A percentile compares a stretch with the other conserved stretches of the same genome.
These are phyloP conservation scores for Stegastes partitus DNA, from an alignment of 2,113 vertebrate species.

Conservation along the genomic window DNA sequence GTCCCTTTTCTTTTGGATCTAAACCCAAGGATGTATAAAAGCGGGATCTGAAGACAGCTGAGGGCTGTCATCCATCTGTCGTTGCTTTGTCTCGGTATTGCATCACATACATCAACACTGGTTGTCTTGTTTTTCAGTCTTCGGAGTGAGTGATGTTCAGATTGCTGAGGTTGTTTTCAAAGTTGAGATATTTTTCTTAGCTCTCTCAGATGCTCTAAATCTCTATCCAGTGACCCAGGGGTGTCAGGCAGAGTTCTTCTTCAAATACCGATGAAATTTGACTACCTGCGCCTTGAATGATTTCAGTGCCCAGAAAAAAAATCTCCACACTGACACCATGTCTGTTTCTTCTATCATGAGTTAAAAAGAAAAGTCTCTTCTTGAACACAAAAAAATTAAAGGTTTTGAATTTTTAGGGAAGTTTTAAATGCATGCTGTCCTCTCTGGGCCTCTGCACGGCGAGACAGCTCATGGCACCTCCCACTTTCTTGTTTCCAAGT, in stretches of 20 bases:
- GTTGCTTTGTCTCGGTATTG: slow-evolving; percentile 33
- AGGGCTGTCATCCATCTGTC: slow-evolving; percentile 56
- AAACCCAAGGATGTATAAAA: slow-evolving; percentile 42
- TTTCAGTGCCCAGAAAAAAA: too few relatives aligned
- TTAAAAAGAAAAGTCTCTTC: too few relatives aligned
- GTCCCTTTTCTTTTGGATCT: slow-evolving; percentile 32
- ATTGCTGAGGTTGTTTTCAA: slow-evolving; percentile 17
- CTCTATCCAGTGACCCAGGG: not conserved
- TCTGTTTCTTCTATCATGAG: too few relatives aligned
- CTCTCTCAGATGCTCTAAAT: slow-evolving; percentile 18
- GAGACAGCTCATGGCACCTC: too few relatives aligned
- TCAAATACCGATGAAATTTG: not conserved
- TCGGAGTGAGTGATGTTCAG: slow-evolving; percentile 37
- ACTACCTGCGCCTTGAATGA: too few relatives aligned
- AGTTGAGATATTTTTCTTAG: slow-evolving; percentile 18
- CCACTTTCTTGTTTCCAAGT: too few relatives aligned
- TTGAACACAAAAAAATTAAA: too few relatives aligned
- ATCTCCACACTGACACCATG: too few relatives aligned
- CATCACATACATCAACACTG: slow-evolving; percentile 7
- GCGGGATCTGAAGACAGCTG: slow-evolving; percentile 34
- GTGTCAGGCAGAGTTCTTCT: slow-evolving; percentile 8
- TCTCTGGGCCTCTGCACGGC: too few relatives aligned
- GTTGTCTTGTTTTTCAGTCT: slow-evolving; percentile 31
- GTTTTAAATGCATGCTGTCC: too few relatives aligned
- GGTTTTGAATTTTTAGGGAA: too few relatives aligned